Evolutionary conservation across 1,140 invertebrate genomes (phyloP), one percentile per base, ranked within the genome.

Genomic region (fruit fly (Drosophila melanogaster)): DNA sequence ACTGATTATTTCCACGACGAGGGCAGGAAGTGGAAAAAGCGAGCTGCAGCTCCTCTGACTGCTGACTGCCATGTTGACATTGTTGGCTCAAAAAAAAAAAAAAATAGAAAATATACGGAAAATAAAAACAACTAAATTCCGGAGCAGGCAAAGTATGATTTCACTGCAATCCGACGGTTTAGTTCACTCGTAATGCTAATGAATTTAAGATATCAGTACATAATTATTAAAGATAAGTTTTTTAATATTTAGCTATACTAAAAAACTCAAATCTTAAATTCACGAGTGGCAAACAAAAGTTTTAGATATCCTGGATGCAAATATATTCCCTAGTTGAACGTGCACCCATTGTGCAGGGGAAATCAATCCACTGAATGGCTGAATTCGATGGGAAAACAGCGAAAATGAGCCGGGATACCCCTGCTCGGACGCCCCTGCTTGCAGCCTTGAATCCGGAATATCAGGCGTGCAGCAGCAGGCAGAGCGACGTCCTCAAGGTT

Each of bases 61-160:
- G 43, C 57, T 59, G 66, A 55, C 61, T 77, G 71, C 66, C 79
- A 84, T 89, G 84, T 87, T 87, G 84, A 89, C 84, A 84, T 65
- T 78, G 79, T 61, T 43, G 24, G 65, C 59, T 46, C 40, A n/a
- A n/a, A n/a, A n/a, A n/a, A 14, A 49, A 15, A 49, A 46, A 56
- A 64, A 54, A 53, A 19, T 19, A 41, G 3, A 8, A 38, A 38
- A 30, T 10, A 10, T 30, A 8, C 8, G 15, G 41, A 59, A 71
- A 55, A 22, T 8, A 47, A 75, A 69, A 79, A 33, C 40, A 55
- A 62, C 11, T 49, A 35, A 15, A 58, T 22, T 30, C 1, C 17
- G 11, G 46, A 41, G 4, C 19, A 61, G 64, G 17, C n/a, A 41
- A 55, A 24, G 17, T 49, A 30, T 4, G n/a, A 4, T n/a, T 41